phyloP scores from a whole-genome alignment of 2,888 invertebrate genomes.

The Deroplatys truncata region DNA sequence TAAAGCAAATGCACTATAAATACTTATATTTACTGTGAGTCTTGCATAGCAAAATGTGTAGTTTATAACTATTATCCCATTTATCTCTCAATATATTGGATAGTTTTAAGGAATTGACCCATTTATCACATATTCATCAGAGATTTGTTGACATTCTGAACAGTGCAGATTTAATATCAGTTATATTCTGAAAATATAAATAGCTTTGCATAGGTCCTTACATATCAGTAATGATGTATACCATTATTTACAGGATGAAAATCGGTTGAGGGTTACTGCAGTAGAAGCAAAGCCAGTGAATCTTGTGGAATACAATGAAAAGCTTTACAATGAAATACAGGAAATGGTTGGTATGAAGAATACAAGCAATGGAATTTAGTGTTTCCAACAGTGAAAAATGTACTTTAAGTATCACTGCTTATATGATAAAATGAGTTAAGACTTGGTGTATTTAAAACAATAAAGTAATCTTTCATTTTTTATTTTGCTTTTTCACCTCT shows the following conservation, averaged over 20 bases:
- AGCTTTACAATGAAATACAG: slow-evolving; percentile 67
- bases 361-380: not conserved
- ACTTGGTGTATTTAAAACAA: not conserved
- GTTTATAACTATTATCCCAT: too few species aligned
- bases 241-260: slow-evolving; percentile 64
- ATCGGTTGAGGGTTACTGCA: slow-evolving; percentile 70
- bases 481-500: not conserved
- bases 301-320: slow-evolving; percentile 68
- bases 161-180: too few species aligned
- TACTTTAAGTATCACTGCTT: not conserved
- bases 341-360: slow-evolving; percentile 55
- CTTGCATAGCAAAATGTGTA: too few species aligned
- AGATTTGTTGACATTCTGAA: too few species aligned
- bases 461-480: not conserved
- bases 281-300: slow-evolving; percentile 67
- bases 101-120: too few species aligned
- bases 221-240: too few species aligned
- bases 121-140: too few species aligned
- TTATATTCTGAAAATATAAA: too few species aligned
- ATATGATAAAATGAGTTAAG: not conserved
- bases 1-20: too few species aligned
- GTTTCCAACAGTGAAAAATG: not conserved
- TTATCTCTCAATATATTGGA: too few species aligned
- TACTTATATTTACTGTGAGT: too few species aligned
- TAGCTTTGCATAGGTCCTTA: too few species aligned